Percentiles rank a stretch among this genome's conserved stretches.
These are phyloP conservation scores for Monodelphis domestica DNA, from an alignment of 2,797 vertebrate species.

Conservation along the genomic window DNA sequence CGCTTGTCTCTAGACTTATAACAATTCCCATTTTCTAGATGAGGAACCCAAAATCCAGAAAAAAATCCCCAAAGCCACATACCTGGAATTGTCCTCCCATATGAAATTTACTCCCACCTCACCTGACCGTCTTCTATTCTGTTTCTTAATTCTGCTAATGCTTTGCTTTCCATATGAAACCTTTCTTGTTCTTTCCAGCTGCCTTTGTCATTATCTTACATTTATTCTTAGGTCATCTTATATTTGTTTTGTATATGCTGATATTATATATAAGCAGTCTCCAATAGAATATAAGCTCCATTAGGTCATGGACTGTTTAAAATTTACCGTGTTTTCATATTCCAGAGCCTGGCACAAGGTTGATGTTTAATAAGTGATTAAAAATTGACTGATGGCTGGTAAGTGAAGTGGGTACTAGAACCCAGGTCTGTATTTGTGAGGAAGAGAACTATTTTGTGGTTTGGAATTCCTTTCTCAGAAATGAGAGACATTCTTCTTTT, in stretches of 20 bases:
- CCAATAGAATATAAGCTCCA: neutral
- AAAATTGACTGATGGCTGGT: neutral
- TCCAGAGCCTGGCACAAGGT: neutral
- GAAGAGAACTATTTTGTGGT: neutral
- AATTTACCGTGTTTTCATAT: neutral
- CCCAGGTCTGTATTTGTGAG: neutral
- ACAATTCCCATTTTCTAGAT: neutral
- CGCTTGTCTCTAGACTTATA: no score
- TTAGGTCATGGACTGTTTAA: neutral
- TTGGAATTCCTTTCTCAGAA: neutral
- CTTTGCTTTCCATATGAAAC: neutral
- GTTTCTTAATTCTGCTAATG: neutral
- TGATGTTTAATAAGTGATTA: neutral
- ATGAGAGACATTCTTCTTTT: neutral
- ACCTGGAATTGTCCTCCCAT: neutral
- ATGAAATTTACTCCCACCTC: neutral
- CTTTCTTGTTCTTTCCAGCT: neutral
- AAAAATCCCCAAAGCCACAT: neutral
- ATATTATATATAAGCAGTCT: neutral
- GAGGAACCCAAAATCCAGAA: neutral
- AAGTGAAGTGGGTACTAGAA: neutral
- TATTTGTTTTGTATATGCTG: neutral
- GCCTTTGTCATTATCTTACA: neutral
- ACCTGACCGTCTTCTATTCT: neutral
- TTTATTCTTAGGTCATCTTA: neutral